Conservation (phyloP, 2,113 vertebrate species). For the Caranx ignobilis region DNA sequence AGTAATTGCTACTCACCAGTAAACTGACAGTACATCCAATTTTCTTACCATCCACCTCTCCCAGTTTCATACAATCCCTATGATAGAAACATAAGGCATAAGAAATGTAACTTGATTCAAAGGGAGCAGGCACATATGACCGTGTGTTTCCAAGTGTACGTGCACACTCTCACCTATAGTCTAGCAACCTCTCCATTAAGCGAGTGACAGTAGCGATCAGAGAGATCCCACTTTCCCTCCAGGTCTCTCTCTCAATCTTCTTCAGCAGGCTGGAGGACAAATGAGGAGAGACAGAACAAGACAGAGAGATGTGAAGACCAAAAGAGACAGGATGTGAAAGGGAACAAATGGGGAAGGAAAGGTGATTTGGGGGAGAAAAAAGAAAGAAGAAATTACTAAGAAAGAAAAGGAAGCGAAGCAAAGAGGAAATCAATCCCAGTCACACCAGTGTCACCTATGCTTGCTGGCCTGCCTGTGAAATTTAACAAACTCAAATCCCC, state of each 20-base stretch:
- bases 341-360: constrained; percentile 6
- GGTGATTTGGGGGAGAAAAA: neutral
- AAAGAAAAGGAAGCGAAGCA: constrained; percentile 54
- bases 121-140: neutral
- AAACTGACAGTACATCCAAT: constrained; percentile 98
- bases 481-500: constrained; percentile 20
- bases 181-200: constrained; percentile 96
- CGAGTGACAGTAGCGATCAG: constrained; percentile 98
- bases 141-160: neutral
- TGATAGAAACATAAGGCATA: constrained; percentile 54
- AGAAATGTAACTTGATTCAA: neutral
- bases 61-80: constrained; percentile 99
- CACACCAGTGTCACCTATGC: constrained; percentile 70
- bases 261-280: constrained; percentile 91
- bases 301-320: constrained; percentile 35
- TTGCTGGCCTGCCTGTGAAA: constrained; percentile 60
- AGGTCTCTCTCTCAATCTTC: constrained; percentile 99
- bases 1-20: constrained; percentile 87
- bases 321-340: constrained; percentile 5
- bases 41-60: constrained; percentile 98
- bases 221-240: constrained; percentile 97
- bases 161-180: constrained; percentile 89
- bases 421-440: constrained; percentile 57
- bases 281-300: constrained; percentile 50
- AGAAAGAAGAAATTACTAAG: constrained; percentile 38